Evolutionary conservation across 2,113 vertebrate genomes (phyloP).

Genomic region (Recurvirostra avosetta): DNA sequence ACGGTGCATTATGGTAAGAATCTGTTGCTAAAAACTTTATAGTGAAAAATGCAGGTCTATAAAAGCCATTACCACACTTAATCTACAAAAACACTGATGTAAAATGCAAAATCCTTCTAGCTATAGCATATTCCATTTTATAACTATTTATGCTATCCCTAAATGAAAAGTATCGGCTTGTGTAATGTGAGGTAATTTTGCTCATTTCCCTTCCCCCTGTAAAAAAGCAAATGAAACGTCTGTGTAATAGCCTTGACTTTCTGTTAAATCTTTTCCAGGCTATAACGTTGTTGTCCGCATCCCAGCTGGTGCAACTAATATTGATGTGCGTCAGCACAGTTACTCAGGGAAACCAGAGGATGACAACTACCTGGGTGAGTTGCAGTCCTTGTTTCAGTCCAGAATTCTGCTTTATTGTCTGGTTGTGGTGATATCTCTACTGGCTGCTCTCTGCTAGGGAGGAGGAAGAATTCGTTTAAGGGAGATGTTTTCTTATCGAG

Average conservation of each 20-base stretch:
- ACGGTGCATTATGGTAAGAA: constrained; percentile 92
- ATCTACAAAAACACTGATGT: constrained; percentile 15
- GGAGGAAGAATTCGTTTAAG: not conserved
- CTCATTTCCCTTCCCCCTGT: not conserved
- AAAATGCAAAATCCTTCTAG: constrained; percentile 10
- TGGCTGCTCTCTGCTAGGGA: not conserved
- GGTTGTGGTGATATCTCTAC: not conserved
- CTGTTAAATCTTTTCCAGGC: constrained; percentile 73
- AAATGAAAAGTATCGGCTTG: constrained; percentile 12
- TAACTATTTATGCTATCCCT: not conserved
- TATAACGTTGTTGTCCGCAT: constrained; percentile 95
- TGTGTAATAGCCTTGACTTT: constrained; percentile 1
- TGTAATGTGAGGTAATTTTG: constrained; percentile 3
- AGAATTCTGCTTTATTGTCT: not conserved
- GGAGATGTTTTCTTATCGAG: not conserved
- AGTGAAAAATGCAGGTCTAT: constrained; percentile 20
- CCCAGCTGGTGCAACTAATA: constrained; percentile 95
- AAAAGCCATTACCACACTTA: constrained; percentile 20
- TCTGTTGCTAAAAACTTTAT: constrained; percentile 34
- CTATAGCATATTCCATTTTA: not conserved
- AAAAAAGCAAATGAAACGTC: constrained; percentile 4
- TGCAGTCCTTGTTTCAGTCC: not conserved
- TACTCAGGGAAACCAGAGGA: constrained; percentile 97
- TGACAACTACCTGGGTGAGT: constrained; percentile 98
- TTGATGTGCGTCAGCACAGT: constrained; percentile 97